Conservation (phyloP, 2,888 invertebrate genomes). For the Acleris literana region DNA sequence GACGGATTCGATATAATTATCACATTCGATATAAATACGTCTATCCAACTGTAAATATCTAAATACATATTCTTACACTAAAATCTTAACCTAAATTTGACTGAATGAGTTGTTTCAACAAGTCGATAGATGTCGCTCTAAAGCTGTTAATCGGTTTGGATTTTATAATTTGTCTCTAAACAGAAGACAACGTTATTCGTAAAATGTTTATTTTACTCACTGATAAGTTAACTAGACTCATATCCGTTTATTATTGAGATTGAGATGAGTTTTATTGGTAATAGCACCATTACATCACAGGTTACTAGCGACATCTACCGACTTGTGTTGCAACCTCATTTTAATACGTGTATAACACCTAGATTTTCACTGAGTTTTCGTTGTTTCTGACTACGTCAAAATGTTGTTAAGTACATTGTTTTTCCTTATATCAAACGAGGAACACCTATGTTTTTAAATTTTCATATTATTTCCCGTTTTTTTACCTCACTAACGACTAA, state of each 20-base stretch:
- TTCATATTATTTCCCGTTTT: slow-evolving; percentile 23
- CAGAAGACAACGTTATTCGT: no score
- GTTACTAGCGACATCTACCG: slow-evolving; percentile 10
- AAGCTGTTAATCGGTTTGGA: background rate
- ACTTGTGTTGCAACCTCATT: background rate
- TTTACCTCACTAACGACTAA: slow-evolving; percentile 10
- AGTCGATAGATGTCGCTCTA: slow-evolving; percentile 10
- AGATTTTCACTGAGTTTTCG: slow-evolving; percentile 7
- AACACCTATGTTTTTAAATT: slow-evolving; percentile 22
- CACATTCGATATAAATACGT: slow-evolving; percentile 33
- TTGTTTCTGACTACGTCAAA: slow-evolving; percentile 25
- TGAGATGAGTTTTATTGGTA: no score
- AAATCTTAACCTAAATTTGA: slow-evolving; percentile 32
- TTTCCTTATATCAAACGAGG: slow-evolving; percentile 4
- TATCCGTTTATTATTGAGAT: no score
- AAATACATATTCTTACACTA: slow-evolving; percentile 30
- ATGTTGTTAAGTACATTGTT: slow-evolving; percentile 1
- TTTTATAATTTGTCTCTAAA: no score
- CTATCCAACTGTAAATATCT: slow-evolving; percentile 26
- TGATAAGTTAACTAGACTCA: no score
- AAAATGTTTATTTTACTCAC: no score
- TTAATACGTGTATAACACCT: background rate
- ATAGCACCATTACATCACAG: background rate
- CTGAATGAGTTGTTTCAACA: slow-evolving; percentile 26
- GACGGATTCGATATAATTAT: slow-evolving; percentile 37